A percentile compares a stretch with the other conserved stretches of the same genome.
Conservation (phyloP, 2,888 invertebrate genomes). For the Cephus rjabovi region DNA sequence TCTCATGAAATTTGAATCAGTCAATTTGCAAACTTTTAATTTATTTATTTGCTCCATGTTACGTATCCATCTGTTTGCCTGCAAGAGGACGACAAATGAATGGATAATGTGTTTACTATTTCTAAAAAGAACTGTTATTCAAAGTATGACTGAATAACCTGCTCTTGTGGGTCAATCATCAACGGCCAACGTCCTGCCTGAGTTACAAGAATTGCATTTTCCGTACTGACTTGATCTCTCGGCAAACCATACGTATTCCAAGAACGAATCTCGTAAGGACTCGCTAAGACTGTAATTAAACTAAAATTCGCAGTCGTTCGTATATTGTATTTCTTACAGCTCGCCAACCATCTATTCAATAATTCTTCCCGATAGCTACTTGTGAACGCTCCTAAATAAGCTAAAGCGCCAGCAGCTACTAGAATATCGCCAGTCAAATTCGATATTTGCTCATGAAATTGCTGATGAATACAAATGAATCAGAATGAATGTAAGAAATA, state of each 20-base stretch:
- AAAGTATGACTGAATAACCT: slow-evolving; percentile 68
- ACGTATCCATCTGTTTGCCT: slow-evolving; percentile 93
- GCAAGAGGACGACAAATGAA: not conserved
- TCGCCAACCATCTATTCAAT: slow-evolving; percentile 75
- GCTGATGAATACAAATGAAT: slow-evolving; percentile 58
- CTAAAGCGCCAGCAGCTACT: slow-evolving; percentile 87
- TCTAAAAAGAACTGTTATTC: not conserved
- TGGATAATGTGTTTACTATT: not conserved
- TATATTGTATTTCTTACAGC: slow-evolving; percentile 76
- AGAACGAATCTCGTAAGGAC: slow-evolving; percentile 86
- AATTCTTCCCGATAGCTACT: slow-evolving; percentile 77
- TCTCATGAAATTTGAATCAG: slow-evolving; percentile 80
- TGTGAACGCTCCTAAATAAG: slow-evolving; percentile 93
- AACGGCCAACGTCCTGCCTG: slow-evolving; percentile 87
- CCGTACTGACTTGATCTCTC: slow-evolving; percentile 87
- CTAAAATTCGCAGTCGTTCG: slow-evolving; percentile 78
- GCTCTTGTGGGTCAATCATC: slow-evolving; percentile 96
- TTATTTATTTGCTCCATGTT: slow-evolving; percentile 85
- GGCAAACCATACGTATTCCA: slow-evolving; percentile 94
- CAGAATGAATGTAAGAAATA: slow-evolving; percentile 13
- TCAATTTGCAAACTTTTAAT: slow-evolving; percentile 82
- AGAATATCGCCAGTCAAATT: slow-evolving; percentile 89
- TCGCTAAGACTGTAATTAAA: slow-evolving; percentile 79
- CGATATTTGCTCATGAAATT: slow-evolving; percentile 75
- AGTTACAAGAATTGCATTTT: slow-evolving; percentile 92